Percentiles rank a stretch among this genome's conserved stretches.
phyloP scores from a whole-genome alignment of 2,113 vertebrate species.

The Planiliza haematocheilus region DNA sequence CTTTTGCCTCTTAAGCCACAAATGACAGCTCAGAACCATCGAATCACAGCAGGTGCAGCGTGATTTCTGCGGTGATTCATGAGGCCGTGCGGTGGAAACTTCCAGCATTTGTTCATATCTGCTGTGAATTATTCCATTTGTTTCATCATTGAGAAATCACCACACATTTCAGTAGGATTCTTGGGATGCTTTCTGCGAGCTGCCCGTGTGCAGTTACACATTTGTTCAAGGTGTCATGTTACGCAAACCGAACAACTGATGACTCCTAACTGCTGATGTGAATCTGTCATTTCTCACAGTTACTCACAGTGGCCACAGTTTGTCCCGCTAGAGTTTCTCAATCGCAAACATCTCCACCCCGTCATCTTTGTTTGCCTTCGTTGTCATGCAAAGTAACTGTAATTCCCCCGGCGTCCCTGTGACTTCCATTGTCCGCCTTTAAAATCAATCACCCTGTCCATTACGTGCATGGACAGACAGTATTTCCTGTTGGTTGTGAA shows the following conservation, averaged over 20 bases:
- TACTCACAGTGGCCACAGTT: conserved; percentile 13
- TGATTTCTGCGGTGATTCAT: conserved; percentile 31
- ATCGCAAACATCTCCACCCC: conserved; percentile 8
- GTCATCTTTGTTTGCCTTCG: conserved; percentile 44
- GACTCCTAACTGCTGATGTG: conserved; percentile 2
- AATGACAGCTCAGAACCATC: conserved; percentile 7
- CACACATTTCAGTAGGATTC: not conserved
- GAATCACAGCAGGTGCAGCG: conserved; percentile 25
- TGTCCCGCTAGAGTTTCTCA: conserved; percentile 16
- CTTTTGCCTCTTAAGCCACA: not conserved
- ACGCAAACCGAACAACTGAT: not conserved
- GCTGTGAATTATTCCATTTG: not conserved
- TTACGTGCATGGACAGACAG: conserved; percentile 31
- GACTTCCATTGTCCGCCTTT: conserved; percentile 55
- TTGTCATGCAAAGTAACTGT: conserved; percentile 70
- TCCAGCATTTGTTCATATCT: not conserved
- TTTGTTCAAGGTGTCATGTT: conserved; percentile 11
- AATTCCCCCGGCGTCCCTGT: conserved; percentile 22
- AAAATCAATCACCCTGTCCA: conserved; percentile 41
- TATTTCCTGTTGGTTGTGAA: conserved; percentile 55
- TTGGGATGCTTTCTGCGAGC: conserved; percentile 9
- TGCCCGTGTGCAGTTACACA: not conserved
- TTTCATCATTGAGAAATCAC: not conserved
- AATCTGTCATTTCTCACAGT: conserved; percentile 17
- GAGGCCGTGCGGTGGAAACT: not conserved